Conservation (phyloP, 2,888 invertebrate genomes). For the Plagodis dolabraria region DNA sequence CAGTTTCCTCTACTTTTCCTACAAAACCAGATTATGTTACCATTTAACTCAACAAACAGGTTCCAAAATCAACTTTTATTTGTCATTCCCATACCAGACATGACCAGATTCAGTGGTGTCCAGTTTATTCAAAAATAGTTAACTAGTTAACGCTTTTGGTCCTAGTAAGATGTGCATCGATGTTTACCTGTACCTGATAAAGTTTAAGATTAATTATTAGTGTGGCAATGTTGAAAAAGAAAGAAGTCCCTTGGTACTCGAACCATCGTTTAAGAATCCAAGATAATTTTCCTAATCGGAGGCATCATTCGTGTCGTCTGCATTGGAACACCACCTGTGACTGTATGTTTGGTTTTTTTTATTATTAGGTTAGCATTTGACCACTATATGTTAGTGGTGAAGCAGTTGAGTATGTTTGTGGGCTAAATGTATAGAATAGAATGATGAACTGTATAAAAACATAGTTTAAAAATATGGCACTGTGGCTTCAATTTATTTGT, state of each 20-base stretch:
- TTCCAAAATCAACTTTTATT: slow-evolving; percentile 53
- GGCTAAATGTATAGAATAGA: too few relatives aligned
- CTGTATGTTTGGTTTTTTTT: slow-evolving; percentile 58
- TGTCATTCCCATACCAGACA: slow-evolving; percentile 56
- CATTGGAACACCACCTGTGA: slow-evolving; percentile 76
- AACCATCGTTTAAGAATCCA: slow-evolving; percentile 71
- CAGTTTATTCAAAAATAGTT: slow-evolving; percentile 31
- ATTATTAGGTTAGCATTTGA: too few relatives aligned
- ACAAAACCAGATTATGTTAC: slow-evolving; percentile 25
- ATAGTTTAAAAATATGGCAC: too few relatives aligned
- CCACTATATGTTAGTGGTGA: too few relatives aligned
- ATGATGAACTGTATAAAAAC: too few relatives aligned
- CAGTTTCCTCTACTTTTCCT: slow-evolving; percentile 46
- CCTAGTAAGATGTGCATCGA: slow-evolving; percentile 44
- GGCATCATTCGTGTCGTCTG: slow-evolving; percentile 64
- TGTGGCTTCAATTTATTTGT: too few relatives aligned
- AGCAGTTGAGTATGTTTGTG: too few relatives aligned
- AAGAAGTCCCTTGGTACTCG: slow-evolving; percentile 74
- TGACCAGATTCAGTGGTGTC: slow-evolving; percentile 42
- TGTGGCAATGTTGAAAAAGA: slow-evolving; percentile 72
- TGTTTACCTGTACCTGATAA: slow-evolving; percentile 33
- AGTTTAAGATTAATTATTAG: slow-evolving; percentile 39
- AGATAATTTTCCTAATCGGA: slow-evolving; percentile 69
- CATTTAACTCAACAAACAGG: slow-evolving; percentile 53
- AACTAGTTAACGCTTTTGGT: slow-evolving; percentile 27